Evolutionary conservation across 2,888 invertebrate species (phyloP), one percentile per base, ranked within the genome.

Genomic region (Salpingus planirostris): DNA sequence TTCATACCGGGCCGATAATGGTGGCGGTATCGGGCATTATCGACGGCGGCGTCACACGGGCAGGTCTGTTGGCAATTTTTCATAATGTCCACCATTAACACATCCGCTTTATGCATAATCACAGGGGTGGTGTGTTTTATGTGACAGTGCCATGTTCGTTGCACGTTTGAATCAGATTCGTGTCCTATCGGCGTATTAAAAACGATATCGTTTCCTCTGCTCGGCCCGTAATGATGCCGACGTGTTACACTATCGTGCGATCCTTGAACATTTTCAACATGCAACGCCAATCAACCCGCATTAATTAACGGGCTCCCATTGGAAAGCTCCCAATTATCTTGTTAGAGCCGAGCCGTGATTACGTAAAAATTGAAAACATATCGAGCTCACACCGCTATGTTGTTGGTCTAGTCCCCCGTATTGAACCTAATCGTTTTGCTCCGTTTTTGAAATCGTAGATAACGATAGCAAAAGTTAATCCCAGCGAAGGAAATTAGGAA

Each of bases 91-190:
- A 30, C 36, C 36, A 32, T 38, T 38, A 41, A 38, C 38, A 35
- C 41, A 40, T 32, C 38, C 41, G 37, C 29, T 38, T 25, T 38
- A 31, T 40, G 31, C 28, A 33, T 40, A 43, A 43, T 43, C 35
- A 38, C 38, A 43, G 40, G 38, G 36, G 36, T 40, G 31, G 36
- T 31, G 31, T 40, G 36, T 36, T 43, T 43, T 43, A 43, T 43
- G 43, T 43, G 43, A 43, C 43, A 43, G 22, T 43, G 37, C 33
- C 40, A 40, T 40, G 40, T 40, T 35, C 26, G 38, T 34, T 41
- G 25, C 28, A 27, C 37, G 38, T 41, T 41, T 35, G 32, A 18
- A 41, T 32, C 40, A 35, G 38, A 41, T 38, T 41, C 41, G 38
- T 41, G 40, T 31, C 37, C 32, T 40, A 38, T 38, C 40, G 35